These are phyloP conservation scores for Caenorhabditis sp. DNA, from an alignment of 2,888 invertebrate genomes.

Conservation along the genomic window DNA sequence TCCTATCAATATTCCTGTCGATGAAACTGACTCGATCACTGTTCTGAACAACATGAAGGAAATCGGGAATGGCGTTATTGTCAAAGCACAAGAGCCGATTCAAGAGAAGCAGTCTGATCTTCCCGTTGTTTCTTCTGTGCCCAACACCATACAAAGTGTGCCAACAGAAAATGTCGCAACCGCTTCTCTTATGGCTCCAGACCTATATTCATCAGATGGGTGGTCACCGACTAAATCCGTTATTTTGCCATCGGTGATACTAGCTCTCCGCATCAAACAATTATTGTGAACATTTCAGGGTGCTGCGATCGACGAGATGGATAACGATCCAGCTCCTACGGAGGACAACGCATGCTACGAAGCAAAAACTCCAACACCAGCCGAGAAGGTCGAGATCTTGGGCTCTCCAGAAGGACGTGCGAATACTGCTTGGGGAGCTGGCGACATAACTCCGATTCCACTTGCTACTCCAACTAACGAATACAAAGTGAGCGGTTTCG, in stretches of 20 bases:
- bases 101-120: not conserved
- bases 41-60: not conserved
- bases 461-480: slow-evolving; percentile 29
- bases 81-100: slow-evolving; percentile 9
- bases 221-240: slow-evolving; percentile 21
- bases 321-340: not conserved
- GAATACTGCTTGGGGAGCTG: slow-evolving; percentile 27
- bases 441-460: slow-evolving; percentile 20
- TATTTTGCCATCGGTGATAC: slow-evolving; percentile 11
- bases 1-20: slow-evolving; percentile 12
- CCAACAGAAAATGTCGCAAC: not conserved
- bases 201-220: not conserved
- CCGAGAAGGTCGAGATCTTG: not conserved
- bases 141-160: not conserved
- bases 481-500: slow-evolving; percentile 38
- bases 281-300: not conserved
- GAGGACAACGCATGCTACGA: not conserved
- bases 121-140: not conserved
- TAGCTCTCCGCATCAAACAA: not conserved
- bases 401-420: not conserved
- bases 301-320: not conserved
- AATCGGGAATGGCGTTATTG: slow-evolving; percentile 28
- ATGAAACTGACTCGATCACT: slow-evolving; percentile 17
- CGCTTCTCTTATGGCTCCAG: not conserved
- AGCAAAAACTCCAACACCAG: not conserved